These are phyloP conservation scores for Lucinisca nassula DNA, from an alignment of 2,888 invertebrate genomes.

Conservation along the genomic window DNA sequence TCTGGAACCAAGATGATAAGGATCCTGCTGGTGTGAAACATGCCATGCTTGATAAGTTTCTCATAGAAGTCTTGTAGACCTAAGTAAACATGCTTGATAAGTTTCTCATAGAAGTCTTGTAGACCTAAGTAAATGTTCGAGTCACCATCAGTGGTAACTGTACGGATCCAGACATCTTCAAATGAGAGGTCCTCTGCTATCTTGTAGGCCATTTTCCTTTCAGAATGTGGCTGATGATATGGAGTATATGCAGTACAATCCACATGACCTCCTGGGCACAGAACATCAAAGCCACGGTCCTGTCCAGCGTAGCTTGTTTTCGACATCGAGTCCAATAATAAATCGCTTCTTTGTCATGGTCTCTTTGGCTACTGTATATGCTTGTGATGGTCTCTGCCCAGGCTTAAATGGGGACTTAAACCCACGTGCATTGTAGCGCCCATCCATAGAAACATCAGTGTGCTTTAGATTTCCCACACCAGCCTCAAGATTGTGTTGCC, in stretches of 20 bases:
- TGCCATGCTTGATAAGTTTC: slow-evolving; percentile 1
- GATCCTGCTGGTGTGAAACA: slow-evolving; percentile 1
- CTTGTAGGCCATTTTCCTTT: background rate
- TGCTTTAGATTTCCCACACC: background rate
- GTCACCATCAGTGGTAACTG: slow-evolving; percentile 26
- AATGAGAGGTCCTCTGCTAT: slow-evolving; percentile 11
- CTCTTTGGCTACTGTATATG: slow-evolving; percentile 19
- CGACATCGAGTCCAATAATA: background rate
- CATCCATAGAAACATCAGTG: slow-evolving; percentile 1
- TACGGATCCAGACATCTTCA: background rate
- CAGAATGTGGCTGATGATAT: slow-evolving; percentile 21
- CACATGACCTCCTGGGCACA: background rate
- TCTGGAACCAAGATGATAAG: slow-evolving; percentile 3
- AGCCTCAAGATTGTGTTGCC: background rate
- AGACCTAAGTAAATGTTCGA: background rate
- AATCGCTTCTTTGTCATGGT: slow-evolving; percentile 1
- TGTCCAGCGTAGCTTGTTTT: background rate
- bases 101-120: background rate
- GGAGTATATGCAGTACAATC: slow-evolving; percentile 19
- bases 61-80: background rate
- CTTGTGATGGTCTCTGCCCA: slow-evolving; percentile 1
- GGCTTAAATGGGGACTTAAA: slow-evolving; percentile 7
- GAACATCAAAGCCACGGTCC: background rate
- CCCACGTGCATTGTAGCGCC: background rate
- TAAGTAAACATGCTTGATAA: background rate